Evolutionary conservation across 2,797 vertebrate genomes (phyloP), one percentile per base, ranked within the genome.

Genomic region (Thripadectes ignobilis): DNA sequence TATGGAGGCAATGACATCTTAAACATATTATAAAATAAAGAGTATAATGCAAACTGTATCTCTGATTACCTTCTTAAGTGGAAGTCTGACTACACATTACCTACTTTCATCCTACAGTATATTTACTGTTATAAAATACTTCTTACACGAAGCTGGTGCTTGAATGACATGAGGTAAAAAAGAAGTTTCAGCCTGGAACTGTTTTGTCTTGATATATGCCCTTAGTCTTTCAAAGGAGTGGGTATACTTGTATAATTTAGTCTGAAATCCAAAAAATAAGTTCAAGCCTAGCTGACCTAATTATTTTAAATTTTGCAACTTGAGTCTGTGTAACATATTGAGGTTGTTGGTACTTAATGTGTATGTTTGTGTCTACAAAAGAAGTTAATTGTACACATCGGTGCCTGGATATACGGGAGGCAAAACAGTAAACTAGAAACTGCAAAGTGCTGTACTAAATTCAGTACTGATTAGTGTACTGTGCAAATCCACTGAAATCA

Each of bases 261-360:
- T 18, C 52, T 66, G 62, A 81, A 87, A 82, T 85, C 65, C 41
- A 71, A 5, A 6, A 10, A 29, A 5, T 0, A 84, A 84, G 43
- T 73, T 89, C 63, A 78, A 75, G 52, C 48, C 45, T 61, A 49
- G 38, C 27, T 91, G 82, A 81, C 55, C 74, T 74, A 65, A 78
- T 92, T 91, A 66, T 83, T 89, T 80, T 54, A 55, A 75, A 48
- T 82, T 80, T 91, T 88, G 36, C 52, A 39, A 12, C 19, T 83
- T 62, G 39, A 43, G 15, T 63, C 83, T 55, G 9, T 76, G 52
- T 91, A 94, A 84, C 20, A 72, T 68, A 58, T 61, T 57, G 81
- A 57, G 39, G 12, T 57, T 83, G 63, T 93, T 85, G 86, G 46
- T 85, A 46, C 9, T 80, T 67, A 46, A 22, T 87, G 58, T 63